Evolutionary conservation across 2,888 invertebrate genomes (phyloP).

Genomic region (Amphipoea oculea): DNA sequence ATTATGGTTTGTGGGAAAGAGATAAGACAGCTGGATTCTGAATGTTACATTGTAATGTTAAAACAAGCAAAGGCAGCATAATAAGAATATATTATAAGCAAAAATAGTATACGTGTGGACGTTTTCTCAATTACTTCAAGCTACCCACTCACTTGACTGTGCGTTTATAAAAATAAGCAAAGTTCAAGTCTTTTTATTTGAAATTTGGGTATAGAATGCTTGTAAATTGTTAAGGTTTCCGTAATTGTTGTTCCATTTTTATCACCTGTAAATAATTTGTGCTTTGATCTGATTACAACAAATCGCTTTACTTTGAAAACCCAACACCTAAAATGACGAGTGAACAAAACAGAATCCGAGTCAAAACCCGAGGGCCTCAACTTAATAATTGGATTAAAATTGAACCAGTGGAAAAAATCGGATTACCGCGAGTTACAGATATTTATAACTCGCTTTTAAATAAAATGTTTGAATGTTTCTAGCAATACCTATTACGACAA

Average conservation of each 20-base stretch:
- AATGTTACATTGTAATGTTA: constrained; percentile 12
- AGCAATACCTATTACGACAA: not conserved
- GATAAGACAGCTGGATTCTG: constrained; percentile 1
- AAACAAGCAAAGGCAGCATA: not conserved
- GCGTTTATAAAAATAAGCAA: not conserved
- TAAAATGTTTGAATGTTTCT: constrained; percentile 28
- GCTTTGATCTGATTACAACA: constrained; percentile 21
- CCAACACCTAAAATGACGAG: constrained; percentile 14
- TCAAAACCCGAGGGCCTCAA: constrained; percentile 36
- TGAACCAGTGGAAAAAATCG: constrained; percentile 51
- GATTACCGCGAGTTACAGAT: constrained; percentile 44
- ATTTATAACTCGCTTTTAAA: constrained; percentile 28
- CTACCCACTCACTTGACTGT: too few species aligned
- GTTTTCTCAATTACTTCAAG: not conserved
- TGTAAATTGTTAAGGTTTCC: not conserved
- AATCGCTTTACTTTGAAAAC: not conserved
- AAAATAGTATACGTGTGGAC: not conserved
- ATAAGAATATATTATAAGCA: too few species aligned
- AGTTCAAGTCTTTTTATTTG: not conserved
- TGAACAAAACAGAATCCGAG: constrained; percentile 32
- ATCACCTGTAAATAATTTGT: not conserved
- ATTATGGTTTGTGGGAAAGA: constrained; percentile 31
- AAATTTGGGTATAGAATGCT: not conserved
- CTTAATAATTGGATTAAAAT: constrained; percentile 63
- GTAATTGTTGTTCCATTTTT: not conserved